These are phyloP conservation scores for Abrostola tripartita DNA, from an alignment of 2,888 invertebrate genomes.

Conservation along the genomic window DNA sequence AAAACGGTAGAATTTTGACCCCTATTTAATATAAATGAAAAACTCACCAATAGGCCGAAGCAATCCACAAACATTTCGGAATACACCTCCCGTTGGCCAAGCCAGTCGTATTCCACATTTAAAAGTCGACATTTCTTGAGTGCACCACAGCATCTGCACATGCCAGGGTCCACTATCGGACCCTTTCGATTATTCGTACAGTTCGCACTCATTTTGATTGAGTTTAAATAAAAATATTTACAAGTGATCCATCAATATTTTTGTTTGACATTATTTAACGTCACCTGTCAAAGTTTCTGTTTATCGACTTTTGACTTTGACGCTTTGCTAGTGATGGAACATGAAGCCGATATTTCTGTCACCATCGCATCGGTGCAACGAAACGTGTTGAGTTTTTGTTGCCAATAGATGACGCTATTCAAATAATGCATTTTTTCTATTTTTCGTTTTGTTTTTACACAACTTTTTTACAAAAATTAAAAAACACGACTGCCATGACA, in stretches of 20 bases:
- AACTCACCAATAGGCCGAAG: constrained; percentile 77
- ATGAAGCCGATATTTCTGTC: background rate
- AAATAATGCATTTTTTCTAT: no score
- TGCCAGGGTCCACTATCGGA: constrained; percentile 74
- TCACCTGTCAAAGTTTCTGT: constrained; percentile 17
- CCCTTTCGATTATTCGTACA: constrained; percentile 65
- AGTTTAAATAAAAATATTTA: constrained; percentile 41
- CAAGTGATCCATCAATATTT: constrained; percentile 12
- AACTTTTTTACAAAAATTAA: no score
- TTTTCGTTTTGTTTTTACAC: no score
- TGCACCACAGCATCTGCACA: constrained; percentile 78
- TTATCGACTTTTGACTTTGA: constrained; percentile 38
- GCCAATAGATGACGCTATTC: constrained; percentile 30
- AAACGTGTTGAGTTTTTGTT: constrained; percentile 1
- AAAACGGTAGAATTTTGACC: no score
- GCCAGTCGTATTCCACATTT: constrained; percentile 77
- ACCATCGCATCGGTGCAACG: background rate
- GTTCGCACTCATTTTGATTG: constrained; percentile 55
- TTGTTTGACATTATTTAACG: constrained; percentile 16
- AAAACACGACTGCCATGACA: no score
- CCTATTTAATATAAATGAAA: no score
- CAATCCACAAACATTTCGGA: constrained; percentile 80
- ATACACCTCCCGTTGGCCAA: constrained; percentile 76
- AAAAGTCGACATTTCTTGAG: constrained; percentile 78
- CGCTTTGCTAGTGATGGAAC: constrained; percentile 7